phyloP scores from a whole-genome alignment of 1,140 invertebrate genomes.

The Ceratina japonica region DNA sequence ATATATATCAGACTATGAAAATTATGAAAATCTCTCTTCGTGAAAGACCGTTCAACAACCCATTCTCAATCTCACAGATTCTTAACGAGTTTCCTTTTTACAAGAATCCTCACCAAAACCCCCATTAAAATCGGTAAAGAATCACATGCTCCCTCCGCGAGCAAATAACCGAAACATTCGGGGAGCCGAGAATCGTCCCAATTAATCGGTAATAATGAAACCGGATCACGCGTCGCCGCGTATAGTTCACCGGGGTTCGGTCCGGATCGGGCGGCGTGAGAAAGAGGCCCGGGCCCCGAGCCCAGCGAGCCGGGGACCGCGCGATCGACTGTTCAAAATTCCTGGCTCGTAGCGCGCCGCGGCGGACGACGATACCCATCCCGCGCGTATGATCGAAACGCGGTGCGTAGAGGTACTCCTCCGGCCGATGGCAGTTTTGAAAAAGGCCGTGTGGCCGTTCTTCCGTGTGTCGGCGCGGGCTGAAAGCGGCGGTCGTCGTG shows the following conservation, averaged over 20 bases:
- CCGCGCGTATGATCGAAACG: constrained; percentile 25
- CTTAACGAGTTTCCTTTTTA: too few species aligned
- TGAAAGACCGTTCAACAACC: too few species aligned
- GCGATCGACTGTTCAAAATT: constrained; percentile 50
- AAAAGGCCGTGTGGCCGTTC: constrained; percentile 43
- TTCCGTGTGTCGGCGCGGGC: constrained; percentile 63
- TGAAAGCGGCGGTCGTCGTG: constrained; percentile 41
- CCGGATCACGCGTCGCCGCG: constrained; percentile 22
- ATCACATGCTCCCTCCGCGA: too few species aligned
- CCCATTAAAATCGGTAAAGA: too few species aligned
- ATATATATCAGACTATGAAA: background rate
- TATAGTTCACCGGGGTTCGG: background rate
- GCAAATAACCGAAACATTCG: background rate
- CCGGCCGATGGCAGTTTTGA: constrained; percentile 46
- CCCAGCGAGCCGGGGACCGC: too few species aligned
- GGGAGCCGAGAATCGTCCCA: constrained; percentile 11
- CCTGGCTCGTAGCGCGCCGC: constrained; percentile 34
- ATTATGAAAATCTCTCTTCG: too few species aligned
- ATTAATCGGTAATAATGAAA: constrained; percentile 10
- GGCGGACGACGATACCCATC: constrained; percentile 6
- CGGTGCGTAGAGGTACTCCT: background rate
- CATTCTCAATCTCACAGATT: too few species aligned
- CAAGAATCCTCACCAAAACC: too few species aligned
- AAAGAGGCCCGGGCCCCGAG: constrained; percentile 20
- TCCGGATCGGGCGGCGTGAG: constrained; percentile 21